These are phyloP conservation scores for Brachypteracias leptosomus DNA, from an alignment of 2,113 vertebrate genomes.

Conservation along the genomic window DNA sequence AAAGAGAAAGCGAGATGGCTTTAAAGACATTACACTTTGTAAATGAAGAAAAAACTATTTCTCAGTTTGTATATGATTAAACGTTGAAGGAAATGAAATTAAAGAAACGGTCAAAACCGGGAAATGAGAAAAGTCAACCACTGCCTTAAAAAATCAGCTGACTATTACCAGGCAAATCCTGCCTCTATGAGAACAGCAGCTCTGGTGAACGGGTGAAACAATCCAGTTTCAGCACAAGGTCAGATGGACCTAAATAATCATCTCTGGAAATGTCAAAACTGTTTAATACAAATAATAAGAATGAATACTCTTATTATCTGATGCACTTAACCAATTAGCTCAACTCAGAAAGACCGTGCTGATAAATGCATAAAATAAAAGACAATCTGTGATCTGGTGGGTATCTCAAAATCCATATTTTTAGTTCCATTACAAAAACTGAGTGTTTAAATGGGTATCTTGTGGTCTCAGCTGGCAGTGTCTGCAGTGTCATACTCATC, in stretches of 20 bases:
- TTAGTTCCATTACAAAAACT: not conserved
- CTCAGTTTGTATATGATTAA: not conserved
- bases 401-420: not conserved
- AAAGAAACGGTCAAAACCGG: not conserved
- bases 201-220: not conserved
- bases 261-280: not conserved
- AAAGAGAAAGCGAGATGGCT: not conserved
- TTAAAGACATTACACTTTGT: not conserved
- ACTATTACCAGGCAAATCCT: not conserved
- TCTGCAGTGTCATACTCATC: not conserved
- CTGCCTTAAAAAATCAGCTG: not conserved
- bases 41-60: not conserved
- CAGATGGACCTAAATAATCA: not conserved
- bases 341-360: not conserved
- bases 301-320: not conserved
- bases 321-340: not conserved
- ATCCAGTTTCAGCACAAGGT: not conserved
- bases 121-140: not conserved
- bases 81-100: not conserved
- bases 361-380: not conserved
- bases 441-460: not conserved
- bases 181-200: not conserved
- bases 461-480: not conserved
- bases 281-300: not conserved
- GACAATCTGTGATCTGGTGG: not conserved